Conservation (phyloP, 2,113 vertebrate species). For the Pelvicachromis taeniatus region DNA sequence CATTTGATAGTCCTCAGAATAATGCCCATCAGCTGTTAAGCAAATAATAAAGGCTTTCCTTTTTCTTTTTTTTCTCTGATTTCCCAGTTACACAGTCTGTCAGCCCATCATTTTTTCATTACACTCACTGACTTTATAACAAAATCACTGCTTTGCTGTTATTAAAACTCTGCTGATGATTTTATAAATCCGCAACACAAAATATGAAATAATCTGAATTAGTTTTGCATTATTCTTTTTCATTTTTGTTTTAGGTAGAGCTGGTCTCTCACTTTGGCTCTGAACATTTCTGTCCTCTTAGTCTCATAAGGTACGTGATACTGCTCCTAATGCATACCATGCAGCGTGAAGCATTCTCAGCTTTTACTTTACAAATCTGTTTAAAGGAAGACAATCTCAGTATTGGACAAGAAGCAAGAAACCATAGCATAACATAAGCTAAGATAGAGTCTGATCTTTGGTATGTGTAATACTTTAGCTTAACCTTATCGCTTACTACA, state of each 20-base stretch:
- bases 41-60: background rate
- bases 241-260: slow-evolving; percentile 79
- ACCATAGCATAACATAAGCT: fast-evolving
- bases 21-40: background rate
- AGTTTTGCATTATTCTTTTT: slow-evolving; percentile 14
- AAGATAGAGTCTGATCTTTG: fast-evolving
- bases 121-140: background rate
- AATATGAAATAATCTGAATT: background rate
- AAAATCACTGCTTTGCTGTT: background rate
- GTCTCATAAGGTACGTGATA: slow-evolving; percentile 88
- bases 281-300: slow-evolving; percentile 98
- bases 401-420: background rate
- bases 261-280: slow-evolving; percentile 95
- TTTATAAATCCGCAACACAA: background rate
- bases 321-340: background rate
- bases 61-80: background rate
- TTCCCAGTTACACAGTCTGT: background rate
- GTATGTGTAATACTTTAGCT: no score
- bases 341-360: background rate
- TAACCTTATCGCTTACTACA: no score
- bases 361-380: background rate
- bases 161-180: background rate
- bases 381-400: background rate
- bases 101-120: background rate
- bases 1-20: background rate